These are phyloP conservation scores for Drosophila pandora DNA, from an alignment of 1,140 invertebrate genomes.

Conservation along the genomic window DNA sequence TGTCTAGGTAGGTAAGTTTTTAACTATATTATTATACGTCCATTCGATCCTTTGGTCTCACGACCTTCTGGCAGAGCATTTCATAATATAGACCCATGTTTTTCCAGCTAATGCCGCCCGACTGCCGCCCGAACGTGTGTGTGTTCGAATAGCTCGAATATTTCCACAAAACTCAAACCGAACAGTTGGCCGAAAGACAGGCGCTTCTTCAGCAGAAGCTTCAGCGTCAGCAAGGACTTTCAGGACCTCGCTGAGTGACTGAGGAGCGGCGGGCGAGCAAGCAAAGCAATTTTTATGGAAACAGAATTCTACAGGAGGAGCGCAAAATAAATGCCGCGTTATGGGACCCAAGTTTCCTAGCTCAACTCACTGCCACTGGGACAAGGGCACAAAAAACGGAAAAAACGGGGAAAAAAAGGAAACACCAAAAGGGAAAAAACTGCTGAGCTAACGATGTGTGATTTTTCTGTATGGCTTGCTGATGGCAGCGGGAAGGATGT, in stretches of 20 bases:
- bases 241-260: conserved; percentile 42
- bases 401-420: conserved; percentile 31
- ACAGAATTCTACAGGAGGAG: conserved; percentile 63
- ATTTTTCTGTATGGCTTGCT: conserved; percentile 79
- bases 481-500: conserved; percentile 21
- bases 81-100: conserved; percentile 12
- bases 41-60: neutral
- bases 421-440: conserved; percentile 60
- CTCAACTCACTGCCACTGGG: conserved; percentile 40
- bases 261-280: conserved; percentile 38
- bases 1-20: too few species aligned
- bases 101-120: conserved; percentile 28
- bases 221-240: conserved; percentile 41
- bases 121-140: conserved; percentile 34
- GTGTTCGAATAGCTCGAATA: conserved; percentile 52
- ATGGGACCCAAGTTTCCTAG: conserved; percentile 62
- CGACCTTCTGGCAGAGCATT: conserved; percentile 22
- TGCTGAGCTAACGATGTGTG: conserved; percentile 81
- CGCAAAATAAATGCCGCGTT: conserved; percentile 76
- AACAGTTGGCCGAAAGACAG: conserved; percentile 54
- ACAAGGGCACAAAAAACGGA: conserved; percentile 42
- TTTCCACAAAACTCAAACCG: conserved; percentile 71
- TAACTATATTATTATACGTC: neutral
- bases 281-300: conserved; percentile 80
- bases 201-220: conserved; percentile 23